Conservation (phyloP, 1,140 invertebrate genomes). For the Hormaphis cornu region DNA sequence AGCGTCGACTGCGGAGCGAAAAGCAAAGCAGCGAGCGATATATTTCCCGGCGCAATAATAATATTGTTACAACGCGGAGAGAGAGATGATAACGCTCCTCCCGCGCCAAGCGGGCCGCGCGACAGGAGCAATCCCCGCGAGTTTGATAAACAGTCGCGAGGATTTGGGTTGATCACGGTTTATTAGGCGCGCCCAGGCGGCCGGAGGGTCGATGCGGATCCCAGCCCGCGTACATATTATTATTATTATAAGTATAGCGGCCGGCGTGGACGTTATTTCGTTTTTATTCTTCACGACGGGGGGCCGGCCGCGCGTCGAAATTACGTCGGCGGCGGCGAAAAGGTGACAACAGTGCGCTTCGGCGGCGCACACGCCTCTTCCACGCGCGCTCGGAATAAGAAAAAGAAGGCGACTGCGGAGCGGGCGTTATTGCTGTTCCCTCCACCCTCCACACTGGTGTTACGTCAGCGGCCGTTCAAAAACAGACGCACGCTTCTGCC, state of each 20-base stretch:
- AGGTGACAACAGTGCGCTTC: neutral
- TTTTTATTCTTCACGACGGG: neutral
- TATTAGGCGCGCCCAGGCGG: neutral
- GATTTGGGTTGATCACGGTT: slow-evolving; percentile 31
- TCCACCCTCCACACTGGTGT: neutral
- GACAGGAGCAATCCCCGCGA: neutral
- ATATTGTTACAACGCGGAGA: neutral
- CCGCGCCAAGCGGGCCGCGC: neutral
- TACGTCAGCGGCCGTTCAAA: slow-evolving; percentile 3
- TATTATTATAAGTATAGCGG: too few species aligned
- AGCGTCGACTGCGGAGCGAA: too few species aligned
- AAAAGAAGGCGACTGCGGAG: too few species aligned
- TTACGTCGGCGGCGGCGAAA: neutral
- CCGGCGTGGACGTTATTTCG: slow-evolving; percentile 14
- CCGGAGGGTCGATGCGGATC: neutral
- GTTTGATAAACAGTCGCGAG: slow-evolving; percentile 28
- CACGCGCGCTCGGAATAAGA: too few species aligned
- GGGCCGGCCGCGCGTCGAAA: neutral
- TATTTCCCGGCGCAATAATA: neutral
- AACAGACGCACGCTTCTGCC: slow-evolving; percentile 1
- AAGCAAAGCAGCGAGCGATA: too few species aligned
- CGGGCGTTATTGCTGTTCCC: too few species aligned
- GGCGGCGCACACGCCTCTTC: neutral
- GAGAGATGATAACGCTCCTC: neutral
- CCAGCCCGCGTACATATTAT: too few species aligned